phyloP scores from a whole-genome alignment of 1,140 invertebrate species.

The Trialeurodes vaporariorum region DNA sequence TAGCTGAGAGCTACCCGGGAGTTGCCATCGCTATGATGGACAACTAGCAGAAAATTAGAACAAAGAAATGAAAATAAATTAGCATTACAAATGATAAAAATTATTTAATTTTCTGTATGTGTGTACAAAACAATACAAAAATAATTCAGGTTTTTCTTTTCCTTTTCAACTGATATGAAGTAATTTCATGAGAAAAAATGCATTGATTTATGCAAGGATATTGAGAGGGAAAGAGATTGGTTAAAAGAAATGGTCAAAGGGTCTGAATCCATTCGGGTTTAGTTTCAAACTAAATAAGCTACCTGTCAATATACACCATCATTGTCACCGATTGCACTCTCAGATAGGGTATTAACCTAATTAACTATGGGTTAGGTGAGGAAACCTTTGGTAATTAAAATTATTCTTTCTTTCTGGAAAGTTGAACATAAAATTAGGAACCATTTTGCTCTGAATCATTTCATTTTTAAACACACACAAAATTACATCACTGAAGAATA shows the following conservation, averaged over 20 bases:
- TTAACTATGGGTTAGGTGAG: no score
- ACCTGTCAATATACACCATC: no score
- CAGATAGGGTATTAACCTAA: no score
- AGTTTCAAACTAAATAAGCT: no score
- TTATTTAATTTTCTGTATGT: neutral
- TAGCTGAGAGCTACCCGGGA: no score
- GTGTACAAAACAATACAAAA: constrained; percentile 1
- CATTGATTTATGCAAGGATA: neutral
- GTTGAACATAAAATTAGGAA: neutral
- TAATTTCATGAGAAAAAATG: neutral
- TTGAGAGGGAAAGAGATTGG: neutral
- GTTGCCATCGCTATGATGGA: no score
- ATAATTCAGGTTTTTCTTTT: neutral
- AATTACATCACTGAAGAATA: neutral
- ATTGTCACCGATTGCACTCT: neutral
- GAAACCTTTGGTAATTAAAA: no score
- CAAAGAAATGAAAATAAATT: constrained; percentile 1
- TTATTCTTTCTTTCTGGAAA: neutral
- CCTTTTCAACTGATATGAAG: neutral
- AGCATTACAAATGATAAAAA: neutral
- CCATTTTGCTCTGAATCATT: no score
- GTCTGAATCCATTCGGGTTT: no score
- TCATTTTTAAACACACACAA: neutral
- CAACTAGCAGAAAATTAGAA: no score
- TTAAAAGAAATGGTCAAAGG: neutral